Base-by-base conservation (phyloP, 2,888 invertebrate species). In the Taphrorychus bicolor region DNA sequence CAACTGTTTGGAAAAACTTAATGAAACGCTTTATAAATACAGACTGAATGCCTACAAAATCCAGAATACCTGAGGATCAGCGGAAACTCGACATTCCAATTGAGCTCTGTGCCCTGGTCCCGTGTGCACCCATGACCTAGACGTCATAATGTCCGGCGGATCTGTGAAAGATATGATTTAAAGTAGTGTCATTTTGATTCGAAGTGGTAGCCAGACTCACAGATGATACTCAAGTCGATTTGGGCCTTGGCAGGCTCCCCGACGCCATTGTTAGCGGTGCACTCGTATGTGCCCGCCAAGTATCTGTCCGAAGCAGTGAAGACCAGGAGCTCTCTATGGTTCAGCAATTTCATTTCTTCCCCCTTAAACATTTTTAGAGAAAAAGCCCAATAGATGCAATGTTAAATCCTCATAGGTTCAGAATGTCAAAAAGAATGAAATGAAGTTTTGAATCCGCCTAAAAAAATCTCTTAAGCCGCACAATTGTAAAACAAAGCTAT, bases 251-350 rank as follows among this genome's bases (percentile, higher is more conserved):
- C 91, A 0, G 92, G 87, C 68, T 90, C 88, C 0, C 93, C 93
- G 7, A 93, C 89, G 0, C 91, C 91, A 76, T 93, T 94, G 71
- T 83, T 85, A 0, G 90, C 93, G 0, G 85, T 79, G 74, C 93
- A 94, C 74, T 90, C 88, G 75, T 93, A 92, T 1, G 86, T 83
- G 0, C 93, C 93, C 0, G 91, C 88, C 75, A 91, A 83, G 53
- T 86, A 83, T 0, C 89, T 84, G 70, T 89, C 89, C 67, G 87
- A 87, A 0, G 89, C 91, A 17, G 85, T 85, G 80, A 91, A 90
- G 72, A 84, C 84, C 65, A 91, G 83, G 57, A 87, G 83, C 19
- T 88, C 84, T 48, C 89, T 83, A 71, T 87, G 86, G 58, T 88
- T 87, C 23, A 89, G 74, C 1, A 90, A 77, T 19, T 87, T 85